A percentile compares a stretch with the other conserved stretches of the same genome.
Conservation (phyloP, 2,113 vertebrate genomes). For the Perca schrenkii region DNA sequence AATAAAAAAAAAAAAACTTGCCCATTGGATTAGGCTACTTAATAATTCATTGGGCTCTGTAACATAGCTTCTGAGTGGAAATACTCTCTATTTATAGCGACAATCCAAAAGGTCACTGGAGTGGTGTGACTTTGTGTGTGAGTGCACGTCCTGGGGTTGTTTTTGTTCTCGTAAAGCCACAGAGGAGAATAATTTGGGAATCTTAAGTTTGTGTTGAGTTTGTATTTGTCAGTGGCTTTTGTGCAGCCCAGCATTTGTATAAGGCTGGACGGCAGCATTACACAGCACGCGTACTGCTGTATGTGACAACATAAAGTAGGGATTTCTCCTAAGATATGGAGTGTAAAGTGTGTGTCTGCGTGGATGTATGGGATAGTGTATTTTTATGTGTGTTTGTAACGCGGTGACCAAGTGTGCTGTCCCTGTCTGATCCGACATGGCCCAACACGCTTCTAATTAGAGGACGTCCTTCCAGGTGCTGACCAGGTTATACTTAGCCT, state of each 20-base stretch:
- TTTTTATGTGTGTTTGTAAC: slow-evolving; percentile 70
- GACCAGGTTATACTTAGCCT: slow-evolving; percentile 85
- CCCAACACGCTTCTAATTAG: slow-evolving; percentile 87
- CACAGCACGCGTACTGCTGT: background rate
- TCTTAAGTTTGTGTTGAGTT: slow-evolving; percentile 36
- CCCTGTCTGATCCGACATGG: slow-evolving; percentile 85
- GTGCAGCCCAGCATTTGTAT: background rate
- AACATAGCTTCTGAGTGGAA: slow-evolving; percentile 82
- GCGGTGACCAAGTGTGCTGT: slow-evolving; percentile 73
- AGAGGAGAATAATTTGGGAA: slow-evolving; percentile 45
- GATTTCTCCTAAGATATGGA: slow-evolving; percentile 3
- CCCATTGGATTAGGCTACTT: slow-evolving; percentile 76
- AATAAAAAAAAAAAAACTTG: slow-evolving; percentile 69
- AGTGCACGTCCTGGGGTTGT: slow-evolving; percentile 70
- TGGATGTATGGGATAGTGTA: slow-evolving; percentile 40
- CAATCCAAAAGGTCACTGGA: slow-evolving; percentile 80
- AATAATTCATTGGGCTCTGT: slow-evolving; percentile 81
- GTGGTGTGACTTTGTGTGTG: slow-evolving; percentile 75
- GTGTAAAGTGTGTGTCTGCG: slow-evolving; percentile 18
- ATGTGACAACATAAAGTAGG: slow-evolving; percentile 14
- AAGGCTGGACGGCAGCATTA: background rate
- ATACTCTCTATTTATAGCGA: slow-evolving; percentile 82
- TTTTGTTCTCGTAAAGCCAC: slow-evolving; percentile 62
- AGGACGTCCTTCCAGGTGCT: slow-evolving; percentile 88
- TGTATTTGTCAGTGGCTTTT: slow-evolving; percentile 22